phyloP scores from a whole-genome alignment of 2,888 invertebrate species.

The Cylloceria caligata region DNA sequence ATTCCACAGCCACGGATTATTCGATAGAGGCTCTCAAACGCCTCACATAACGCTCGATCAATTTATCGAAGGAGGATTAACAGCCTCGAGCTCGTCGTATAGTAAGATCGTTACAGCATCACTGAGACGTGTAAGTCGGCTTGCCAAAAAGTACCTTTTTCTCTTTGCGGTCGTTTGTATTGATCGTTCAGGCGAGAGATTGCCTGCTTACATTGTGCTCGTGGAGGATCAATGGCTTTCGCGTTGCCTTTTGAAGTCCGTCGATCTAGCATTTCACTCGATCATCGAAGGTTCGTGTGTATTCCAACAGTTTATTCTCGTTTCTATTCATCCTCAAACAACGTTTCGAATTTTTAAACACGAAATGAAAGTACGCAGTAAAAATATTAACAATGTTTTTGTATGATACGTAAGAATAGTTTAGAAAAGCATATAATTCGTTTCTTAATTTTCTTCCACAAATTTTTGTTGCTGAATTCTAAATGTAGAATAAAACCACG shows the following conservation, averaged over 20 bases:
- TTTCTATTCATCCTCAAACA: constrained; percentile 30
- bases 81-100: constrained; percentile 67
- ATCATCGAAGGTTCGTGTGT: constrained; percentile 52
- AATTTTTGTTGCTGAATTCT: too few relatives aligned
- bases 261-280: constrained; percentile 49
- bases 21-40: constrained; percentile 64
- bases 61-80: constrained; percentile 76
- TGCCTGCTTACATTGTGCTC: constrained; percentile 67
- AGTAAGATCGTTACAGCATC: constrained; percentile 77
- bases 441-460: too few relatives aligned
- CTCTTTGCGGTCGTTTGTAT: constrained; percentile 69
- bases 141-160: constrained; percentile 74
- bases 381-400: too few relatives aligned
- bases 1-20: constrained; percentile 43
- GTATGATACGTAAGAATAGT: too few relatives aligned
- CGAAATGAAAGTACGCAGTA: constrained; percentile 39
- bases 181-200: constrained; percentile 77
- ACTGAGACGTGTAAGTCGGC: constrained; percentile 79
- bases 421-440: too few relatives aligned
- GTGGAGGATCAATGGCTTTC: constrained; percentile 77
- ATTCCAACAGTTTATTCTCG: constrained; percentile 54
- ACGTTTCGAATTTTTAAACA: constrained; percentile 5
- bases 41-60: constrained; percentile 75
- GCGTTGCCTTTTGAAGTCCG: constrained; percentile 72
- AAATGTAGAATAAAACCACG: too few relatives aligned